These are phyloP conservation scores for Thamnophis elegans DNA, from an alignment of 2,797 vertebrate species.

Conservation along the genomic window DNA sequence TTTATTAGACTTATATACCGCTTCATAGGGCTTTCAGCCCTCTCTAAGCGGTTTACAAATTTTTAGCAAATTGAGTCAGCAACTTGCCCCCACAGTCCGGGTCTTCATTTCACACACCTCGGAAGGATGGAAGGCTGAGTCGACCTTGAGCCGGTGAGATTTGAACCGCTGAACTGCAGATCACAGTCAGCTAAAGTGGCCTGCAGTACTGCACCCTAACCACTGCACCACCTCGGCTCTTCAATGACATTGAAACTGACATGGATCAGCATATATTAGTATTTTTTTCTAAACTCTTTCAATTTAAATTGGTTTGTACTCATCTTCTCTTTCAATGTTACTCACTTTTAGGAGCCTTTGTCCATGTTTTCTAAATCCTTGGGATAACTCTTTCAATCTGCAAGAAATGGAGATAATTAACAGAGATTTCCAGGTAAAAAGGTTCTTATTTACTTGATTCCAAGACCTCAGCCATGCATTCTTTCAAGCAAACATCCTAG, in stretches of 20 bases:
- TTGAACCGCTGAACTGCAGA: too few species aligned
- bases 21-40: too few species aligned
- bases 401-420: constrained; percentile 83
- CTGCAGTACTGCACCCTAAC: too few species aligned
- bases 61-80: too few species aligned
- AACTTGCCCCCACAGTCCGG: too few species aligned
- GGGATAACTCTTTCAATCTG: constrained; percentile 77
- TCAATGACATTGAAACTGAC: neutral
- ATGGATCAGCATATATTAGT: neutral
- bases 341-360: constrained; percentile 73
- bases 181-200: too few species aligned
- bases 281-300: neutral
- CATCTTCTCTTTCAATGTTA: constrained; percentile 36
- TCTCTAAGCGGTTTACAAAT: too few species aligned
- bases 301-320: neutral
- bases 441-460: neutral
- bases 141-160: too few species aligned
- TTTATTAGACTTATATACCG: too few species aligned
- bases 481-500: neutral
- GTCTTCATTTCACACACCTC: too few species aligned
- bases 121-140: too few species aligned
- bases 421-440: constrained; percentile 84
- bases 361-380: constrained; percentile 76
- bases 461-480: neutral
- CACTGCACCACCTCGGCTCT: too few species aligned